Conservation (phyloP, 2,888 invertebrate genomes). For the Diploptera punctata region DNA sequence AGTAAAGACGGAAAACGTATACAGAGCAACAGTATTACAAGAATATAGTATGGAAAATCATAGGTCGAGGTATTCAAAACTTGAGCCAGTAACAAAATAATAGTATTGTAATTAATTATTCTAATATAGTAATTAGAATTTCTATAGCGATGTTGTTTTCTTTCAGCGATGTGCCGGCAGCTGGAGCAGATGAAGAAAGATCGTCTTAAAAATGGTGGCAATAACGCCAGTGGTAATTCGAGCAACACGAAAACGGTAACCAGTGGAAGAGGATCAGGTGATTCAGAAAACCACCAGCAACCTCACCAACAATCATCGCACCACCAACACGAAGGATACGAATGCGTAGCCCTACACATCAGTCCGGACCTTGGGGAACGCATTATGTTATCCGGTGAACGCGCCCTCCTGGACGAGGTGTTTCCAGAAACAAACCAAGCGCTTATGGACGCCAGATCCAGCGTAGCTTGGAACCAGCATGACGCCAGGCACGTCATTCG, state of each 20-base stretch:
- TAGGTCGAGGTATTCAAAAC: too few species aligned
- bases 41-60: too few species aligned
- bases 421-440: conserved; percentile 81
- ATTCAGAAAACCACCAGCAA: conserved; percentile 44
- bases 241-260: conserved; percentile 44
- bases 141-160: too few species aligned
- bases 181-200: conserved; percentile 76
- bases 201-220: conserved; percentile 64
- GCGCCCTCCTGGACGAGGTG: conserved; percentile 75
- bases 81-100: too few species aligned
- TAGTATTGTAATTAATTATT: too few species aligned
- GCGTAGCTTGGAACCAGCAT: conserved; percentile 81
- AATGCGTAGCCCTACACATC: conserved; percentile 81
- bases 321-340: conserved; percentile 57
- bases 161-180: conserved; percentile 74
- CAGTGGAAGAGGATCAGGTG: conserved; percentile 47
- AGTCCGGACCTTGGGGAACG: conserved; percentile 82
- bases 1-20: too few species aligned
- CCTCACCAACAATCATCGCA: conserved; percentile 29
- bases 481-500: conserved; percentile 84
- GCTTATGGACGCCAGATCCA: conserved; percentile 78
- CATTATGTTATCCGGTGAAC: conserved; percentile 82
- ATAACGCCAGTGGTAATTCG: conserved; percentile 30
- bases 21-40: too few species aligned
- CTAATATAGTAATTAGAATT: too few species aligned